phyloP scores from a whole-genome alignment of 2,113 vertebrate species.

The Fregetta grallaria region DNA sequence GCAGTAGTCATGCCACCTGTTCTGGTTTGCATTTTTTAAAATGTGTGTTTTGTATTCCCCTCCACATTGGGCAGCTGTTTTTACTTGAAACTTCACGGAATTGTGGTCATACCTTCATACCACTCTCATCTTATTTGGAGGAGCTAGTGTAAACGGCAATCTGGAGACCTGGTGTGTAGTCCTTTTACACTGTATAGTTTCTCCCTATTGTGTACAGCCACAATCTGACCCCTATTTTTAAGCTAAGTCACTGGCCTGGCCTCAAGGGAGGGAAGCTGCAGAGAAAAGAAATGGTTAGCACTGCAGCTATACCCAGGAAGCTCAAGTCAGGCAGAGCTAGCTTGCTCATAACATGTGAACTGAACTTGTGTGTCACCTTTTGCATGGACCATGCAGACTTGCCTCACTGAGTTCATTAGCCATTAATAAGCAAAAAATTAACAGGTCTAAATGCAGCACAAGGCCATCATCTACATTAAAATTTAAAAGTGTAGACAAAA shows the following conservation, averaged over 20 bases:
- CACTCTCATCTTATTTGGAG: neutral
- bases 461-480: neutral
- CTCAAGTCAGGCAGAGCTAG: neutral
- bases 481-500: neutral
- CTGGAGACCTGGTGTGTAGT: neutral
- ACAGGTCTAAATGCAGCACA: neutral
- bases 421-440: neutral
- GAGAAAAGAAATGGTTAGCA: neutral
- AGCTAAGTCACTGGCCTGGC: neutral
- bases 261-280: neutral
- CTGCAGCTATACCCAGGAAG: neutral
- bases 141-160: neutral
- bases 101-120: neutral
- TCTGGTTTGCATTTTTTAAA: neutral
- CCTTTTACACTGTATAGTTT: neutral
- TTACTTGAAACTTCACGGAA: neutral
- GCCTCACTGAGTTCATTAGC: neutral
- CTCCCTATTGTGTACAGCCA: neutral
- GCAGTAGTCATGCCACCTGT: neutral
- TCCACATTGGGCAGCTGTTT: neutral
- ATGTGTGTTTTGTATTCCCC: neutral
- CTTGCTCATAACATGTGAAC: neutral
- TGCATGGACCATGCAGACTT: accelerated
- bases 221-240: neutral
- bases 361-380: neutral